phyloP scores from a whole-genome alignment of 35 echinoderm and acorn worm genomes.

The Hemicentrotus pulcherrimus region DNA sequence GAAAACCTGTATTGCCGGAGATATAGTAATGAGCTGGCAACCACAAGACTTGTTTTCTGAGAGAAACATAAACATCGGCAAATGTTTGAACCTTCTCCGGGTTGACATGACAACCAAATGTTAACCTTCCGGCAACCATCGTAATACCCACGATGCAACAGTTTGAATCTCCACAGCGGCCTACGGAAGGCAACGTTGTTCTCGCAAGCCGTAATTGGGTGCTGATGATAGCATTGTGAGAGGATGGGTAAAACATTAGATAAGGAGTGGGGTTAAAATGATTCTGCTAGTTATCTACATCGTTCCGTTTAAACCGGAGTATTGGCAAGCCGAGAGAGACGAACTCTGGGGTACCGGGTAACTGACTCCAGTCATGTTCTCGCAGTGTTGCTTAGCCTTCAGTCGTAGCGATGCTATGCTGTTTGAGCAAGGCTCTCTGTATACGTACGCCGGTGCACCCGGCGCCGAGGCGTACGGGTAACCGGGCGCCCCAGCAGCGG shows the following conservation, averaged over 20 bases:
- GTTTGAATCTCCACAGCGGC: no score
- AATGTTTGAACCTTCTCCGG: not conserved
- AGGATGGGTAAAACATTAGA: not conserved
- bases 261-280: not conserved
- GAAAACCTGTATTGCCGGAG: not conserved
- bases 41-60: not conserved
- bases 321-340: constrained; percentile 95
- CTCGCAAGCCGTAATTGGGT: not conserved
- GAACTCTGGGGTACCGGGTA: constrained; percentile 88
- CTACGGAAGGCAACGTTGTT: not conserved
- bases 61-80: not conserved
- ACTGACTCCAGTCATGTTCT: constrained; percentile 79
- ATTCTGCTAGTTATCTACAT: constrained; percentile 34
- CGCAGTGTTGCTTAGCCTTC: constrained; percentile 96
- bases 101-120: not conserved
- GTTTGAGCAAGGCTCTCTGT: constrained; percentile 90
- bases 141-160: no score
- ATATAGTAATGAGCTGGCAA: not conserved
- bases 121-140: not conserved
- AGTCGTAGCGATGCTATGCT: constrained; percentile 92
- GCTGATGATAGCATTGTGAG: not conserved
- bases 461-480: constrained; percentile 76
- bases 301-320: constrained; percentile 73
- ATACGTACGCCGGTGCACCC: constrained; percentile 82
- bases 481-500: constrained; percentile 70